Evolutionary conservation across 2,113 vertebrate genomes (phyloP), one percentile per base, ranked within the genome.

Genomic region (Rhinogobius similis): DNA sequence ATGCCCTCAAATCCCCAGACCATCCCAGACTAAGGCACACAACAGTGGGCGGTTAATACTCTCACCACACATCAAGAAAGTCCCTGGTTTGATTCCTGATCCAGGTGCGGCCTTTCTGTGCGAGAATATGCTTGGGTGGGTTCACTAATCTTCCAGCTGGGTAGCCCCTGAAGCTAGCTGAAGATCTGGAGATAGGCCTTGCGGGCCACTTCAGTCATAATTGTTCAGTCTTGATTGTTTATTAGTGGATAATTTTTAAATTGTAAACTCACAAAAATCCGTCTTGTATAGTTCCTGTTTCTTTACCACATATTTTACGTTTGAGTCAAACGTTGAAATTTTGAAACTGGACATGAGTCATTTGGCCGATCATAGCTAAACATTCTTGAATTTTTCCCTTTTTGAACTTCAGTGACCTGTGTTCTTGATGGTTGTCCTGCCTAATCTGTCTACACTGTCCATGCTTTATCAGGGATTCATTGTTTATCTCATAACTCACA

Each of bases 381-480:
- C 10, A 10, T 21, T 23, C 21, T 53, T 53, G 3, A 10, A 55
- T 24, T 26, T 3, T 55, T 55, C 48, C 9, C 48, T 52, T 23
- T 8, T 24, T 55, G 21, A 55, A 55, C 52, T 55, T 55, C 52
- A n/a, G 20, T 21, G 21, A 26, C 21, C 23, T 29, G 24, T 58
- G 62, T 61, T 52, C 64, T 78, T 55, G 73, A 67, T 67, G 68
- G 68, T 75, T 72, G 67, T 70, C 63, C 27, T 52, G 63, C n/a
- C n/a, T n/a, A n/a, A n/a, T 64, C 32, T 9, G 50, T 85, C 76
- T 5, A 59, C 70, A 58, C 58, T 65, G 66, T 77, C 75, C 76
- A 53, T 20, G 26, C 21, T 66, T 84, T 74, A 73, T 76, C 72
- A 12, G 68, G 21, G 29, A 67, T 10, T 4, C 18, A 56, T 32